Conservation (phyloP, 2,113 vertebrate genomes). For the Hylia prasina region DNA sequence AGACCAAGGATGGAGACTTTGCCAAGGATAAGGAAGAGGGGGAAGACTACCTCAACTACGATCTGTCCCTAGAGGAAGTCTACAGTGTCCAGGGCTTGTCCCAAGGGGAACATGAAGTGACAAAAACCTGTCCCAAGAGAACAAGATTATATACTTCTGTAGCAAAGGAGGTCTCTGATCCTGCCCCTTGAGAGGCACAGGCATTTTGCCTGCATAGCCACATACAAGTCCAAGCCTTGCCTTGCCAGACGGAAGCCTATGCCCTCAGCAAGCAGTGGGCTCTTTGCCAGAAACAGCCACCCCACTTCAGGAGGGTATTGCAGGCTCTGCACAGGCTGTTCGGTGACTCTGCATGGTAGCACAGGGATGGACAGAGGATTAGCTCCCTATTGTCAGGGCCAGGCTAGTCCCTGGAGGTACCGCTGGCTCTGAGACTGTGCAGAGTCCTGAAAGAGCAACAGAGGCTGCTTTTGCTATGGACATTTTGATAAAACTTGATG, state of each 20-base stretch:
- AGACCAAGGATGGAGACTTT: not conserved
- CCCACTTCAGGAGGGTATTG: accelerated
- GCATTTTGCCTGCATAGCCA: not conserved
- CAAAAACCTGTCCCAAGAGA: not conserved
- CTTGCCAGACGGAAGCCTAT: not conserved
- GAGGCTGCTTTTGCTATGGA: accelerated
- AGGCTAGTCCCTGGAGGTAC: not conserved
- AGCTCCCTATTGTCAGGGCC: accelerated
- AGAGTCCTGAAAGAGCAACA: not conserved
- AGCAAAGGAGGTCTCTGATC: no score
- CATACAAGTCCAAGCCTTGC: not conserved
- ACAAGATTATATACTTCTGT: not conserved
- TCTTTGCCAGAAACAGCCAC: not conserved
- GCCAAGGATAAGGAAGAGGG: not conserved
- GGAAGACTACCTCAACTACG: not conserved
- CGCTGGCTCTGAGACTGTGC: not conserved
- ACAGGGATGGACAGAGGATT: not conserved
- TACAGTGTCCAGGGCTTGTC: no score
- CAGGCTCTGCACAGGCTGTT: not conserved
- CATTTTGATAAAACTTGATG: not conserved
- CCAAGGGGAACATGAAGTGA: not conserved
- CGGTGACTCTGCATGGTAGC: accelerated
- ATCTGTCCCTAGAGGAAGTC: not conserved
- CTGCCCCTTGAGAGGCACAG: not conserved
- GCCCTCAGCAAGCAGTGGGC: not conserved